phyloP scores from a whole-genome alignment of 2,797 vertebrate species.

The Schizopygopsis pylzovi region DNA sequence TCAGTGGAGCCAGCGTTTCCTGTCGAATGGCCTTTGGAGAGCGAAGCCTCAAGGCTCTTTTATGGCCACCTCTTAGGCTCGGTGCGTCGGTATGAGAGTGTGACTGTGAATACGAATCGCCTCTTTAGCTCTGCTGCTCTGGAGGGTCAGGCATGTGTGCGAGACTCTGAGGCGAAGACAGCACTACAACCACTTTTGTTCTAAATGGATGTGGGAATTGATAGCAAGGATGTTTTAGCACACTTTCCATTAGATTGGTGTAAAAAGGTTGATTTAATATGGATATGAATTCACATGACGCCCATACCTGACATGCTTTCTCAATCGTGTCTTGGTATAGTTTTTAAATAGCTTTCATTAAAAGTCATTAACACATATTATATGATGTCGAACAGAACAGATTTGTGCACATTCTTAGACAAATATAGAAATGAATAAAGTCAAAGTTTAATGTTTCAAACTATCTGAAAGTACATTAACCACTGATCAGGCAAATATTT shows the following conservation, averaged over 20 bases:
- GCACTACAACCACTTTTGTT: slow-evolving; percentile 51
- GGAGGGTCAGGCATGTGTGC: slow-evolving; percentile 57
- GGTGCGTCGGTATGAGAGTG: slow-evolving; percentile 60
- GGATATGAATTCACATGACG: slow-evolving; percentile 19
- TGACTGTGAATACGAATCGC: slow-evolving; percentile 65
- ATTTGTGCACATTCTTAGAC: not conserved
- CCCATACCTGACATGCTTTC: not conserved
- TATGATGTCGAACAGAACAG: not conserved
- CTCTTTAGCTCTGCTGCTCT: slow-evolving; percentile 56
- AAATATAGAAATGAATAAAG: not conserved
- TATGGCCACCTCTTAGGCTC: slow-evolving; percentile 60
- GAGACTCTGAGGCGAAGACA: slow-evolving; percentile 50
- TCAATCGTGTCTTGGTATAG: not conserved
- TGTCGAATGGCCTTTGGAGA: slow-evolving; percentile 57
- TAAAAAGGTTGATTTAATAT: slow-evolving; percentile 33
- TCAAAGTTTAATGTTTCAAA: slow-evolving; percentile 21
- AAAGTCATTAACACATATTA: slow-evolving; percentile 3
- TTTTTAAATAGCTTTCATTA: slow-evolving; percentile 14
- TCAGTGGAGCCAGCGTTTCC: slow-evolving; percentile 43
- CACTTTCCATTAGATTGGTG: slow-evolving; percentile 25
- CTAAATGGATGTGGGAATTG: slow-evolving; percentile 57
- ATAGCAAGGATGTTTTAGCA: slow-evolving; percentile 43
- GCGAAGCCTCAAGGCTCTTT: slow-evolving; percentile 55
- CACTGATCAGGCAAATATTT: slow-evolving; percentile 9
- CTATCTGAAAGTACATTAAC: not conserved